Percentiles rank a stretch among this genome's conserved stretches.
phyloP scores from a whole-genome alignment of 2,888 invertebrate species.

The Cetonia aurata region DNA sequence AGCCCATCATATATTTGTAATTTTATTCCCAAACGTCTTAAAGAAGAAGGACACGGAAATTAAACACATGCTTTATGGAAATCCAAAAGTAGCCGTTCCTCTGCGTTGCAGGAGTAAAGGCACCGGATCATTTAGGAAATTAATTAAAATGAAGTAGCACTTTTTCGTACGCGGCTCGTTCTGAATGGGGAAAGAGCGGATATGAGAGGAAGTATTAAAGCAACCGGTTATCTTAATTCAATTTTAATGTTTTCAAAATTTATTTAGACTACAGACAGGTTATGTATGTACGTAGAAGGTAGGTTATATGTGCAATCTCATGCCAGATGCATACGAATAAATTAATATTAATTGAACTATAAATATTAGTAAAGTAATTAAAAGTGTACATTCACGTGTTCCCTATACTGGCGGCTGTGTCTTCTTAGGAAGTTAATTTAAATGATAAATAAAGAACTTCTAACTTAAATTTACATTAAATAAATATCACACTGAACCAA shows the following conservation, averaged over 20 bases:
- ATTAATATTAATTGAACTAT: constrained; percentile 14
- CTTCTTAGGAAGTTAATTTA: too few relatives aligned
- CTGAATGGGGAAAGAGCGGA: too few relatives aligned
- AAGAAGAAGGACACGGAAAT: background rate
- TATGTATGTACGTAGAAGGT: too few relatives aligned
- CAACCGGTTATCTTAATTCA: constrained; percentile 27
- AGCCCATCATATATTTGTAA: too few relatives aligned
- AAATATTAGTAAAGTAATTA: background rate
- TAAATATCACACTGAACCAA: too few relatives aligned
- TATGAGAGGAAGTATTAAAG: constrained; percentile 14
- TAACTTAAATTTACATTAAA: too few relatives aligned
- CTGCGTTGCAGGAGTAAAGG: too few relatives aligned
- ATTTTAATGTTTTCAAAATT: constrained; percentile 21
- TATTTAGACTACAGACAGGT: too few relatives aligned
- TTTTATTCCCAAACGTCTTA: background rate
- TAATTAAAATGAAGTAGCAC: constrained; percentile 30
- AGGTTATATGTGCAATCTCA: constrained; percentile 17
- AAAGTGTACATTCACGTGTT: background rate
- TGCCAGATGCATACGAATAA: constrained; percentile 21
- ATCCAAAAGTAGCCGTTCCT: background rate
- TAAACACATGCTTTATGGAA: background rate
- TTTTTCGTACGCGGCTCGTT: constrained; percentile 6
- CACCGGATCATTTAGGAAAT: constrained; percentile 1
- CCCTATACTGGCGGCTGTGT: too few relatives aligned
- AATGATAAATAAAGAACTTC: too few relatives aligned